Evolutionary conservation across 2,113 vertebrate species (phyloP).

Genomic region (Dissostichus mawsoni): DNA sequence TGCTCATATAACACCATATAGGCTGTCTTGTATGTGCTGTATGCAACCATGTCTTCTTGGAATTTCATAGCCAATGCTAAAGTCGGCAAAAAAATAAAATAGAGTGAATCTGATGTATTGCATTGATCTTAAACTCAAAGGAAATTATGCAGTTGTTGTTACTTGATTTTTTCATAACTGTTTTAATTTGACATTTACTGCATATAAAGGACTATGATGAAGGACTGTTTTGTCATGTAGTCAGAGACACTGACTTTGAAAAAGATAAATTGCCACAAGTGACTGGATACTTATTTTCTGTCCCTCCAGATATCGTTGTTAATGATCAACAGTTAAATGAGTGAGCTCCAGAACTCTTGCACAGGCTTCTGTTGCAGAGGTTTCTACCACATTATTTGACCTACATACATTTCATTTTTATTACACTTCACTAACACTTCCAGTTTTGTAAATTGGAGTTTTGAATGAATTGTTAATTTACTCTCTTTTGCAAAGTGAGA

Average conservation of each 20-base stretch:
- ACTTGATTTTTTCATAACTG: neutral
- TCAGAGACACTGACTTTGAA: neutral
- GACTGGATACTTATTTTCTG: slow-evolving; percentile 8
- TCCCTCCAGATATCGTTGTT: slow-evolving; percentile 16
- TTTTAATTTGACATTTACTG: neutral
- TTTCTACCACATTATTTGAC: neutral
- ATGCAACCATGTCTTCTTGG: neutral
- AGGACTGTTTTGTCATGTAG: neutral
- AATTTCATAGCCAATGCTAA: neutral
- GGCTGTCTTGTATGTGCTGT: neutral
- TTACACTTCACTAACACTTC: neutral
- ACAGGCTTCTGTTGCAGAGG: neutral
- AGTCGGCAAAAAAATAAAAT: neutral
- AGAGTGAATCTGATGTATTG: neutral
- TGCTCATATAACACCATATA: neutral
- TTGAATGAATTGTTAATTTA: neutral
- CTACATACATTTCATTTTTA: neutral
- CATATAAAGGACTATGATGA: neutral
- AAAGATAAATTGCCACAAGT: neutral
- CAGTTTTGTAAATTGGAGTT: neutral
- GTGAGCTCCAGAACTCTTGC: neutral
- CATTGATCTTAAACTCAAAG: slow-evolving; percentile 2
- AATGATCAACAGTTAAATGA: slow-evolving; percentile 34
- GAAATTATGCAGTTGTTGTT: neutral
- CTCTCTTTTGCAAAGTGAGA: neutral